phyloP scores from a whole-genome alignment of 2,113 vertebrate genomes.

The Chascanopsetta lugubris region DNA sequence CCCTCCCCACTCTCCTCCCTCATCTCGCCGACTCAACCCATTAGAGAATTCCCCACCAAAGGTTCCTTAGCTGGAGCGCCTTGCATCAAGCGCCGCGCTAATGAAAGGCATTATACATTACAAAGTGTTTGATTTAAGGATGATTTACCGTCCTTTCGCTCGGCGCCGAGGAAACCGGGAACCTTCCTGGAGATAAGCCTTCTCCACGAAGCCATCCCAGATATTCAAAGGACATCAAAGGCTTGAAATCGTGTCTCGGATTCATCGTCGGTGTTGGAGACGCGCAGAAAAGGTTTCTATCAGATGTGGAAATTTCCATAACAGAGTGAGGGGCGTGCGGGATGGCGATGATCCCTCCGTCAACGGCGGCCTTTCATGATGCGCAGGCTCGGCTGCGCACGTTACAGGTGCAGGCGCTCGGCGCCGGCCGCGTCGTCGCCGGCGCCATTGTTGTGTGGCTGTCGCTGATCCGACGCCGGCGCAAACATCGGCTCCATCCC shows the following conservation, averaged over 20 bases:
- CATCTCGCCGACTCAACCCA: conserved; percentile 62
- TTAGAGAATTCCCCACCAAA: conserved; percentile 70
- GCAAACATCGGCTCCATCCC: conserved; percentile 49
- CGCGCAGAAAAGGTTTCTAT: conserved; percentile 60
- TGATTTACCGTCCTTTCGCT: conserved; percentile 70
- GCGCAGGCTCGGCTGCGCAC: conserved; percentile 30
- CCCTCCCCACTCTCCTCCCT: conserved; percentile 60
- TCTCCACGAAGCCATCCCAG: conserved; percentile 48
- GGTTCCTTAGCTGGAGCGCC: conserved; percentile 54
- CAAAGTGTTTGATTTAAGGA: conserved; percentile 80
- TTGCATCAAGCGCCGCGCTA: conserved; percentile 71
- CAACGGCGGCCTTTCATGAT: conserved; percentile 55
- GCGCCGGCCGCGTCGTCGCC: background rate
- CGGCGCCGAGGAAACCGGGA: conserved; percentile 43
- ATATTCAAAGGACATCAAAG: conserved; percentile 76
- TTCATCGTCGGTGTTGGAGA: conserved; percentile 39
- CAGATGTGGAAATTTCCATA: conserved; percentile 74
- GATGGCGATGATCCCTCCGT: conserved; percentile 59
- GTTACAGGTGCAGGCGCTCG: conserved; percentile 17
- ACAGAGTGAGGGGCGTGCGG: conserved; percentile 57
- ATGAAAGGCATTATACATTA: conserved; percentile 81
- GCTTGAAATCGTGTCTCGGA: conserved; percentile 63
- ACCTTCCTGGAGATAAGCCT: conserved; percentile 68
- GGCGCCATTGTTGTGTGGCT: too few species aligned
- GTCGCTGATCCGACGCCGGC: conserved; percentile 35